phyloP scores from a whole-genome alignment of 2,113 vertebrate genomes.

The Clinocottus analis region DNA sequence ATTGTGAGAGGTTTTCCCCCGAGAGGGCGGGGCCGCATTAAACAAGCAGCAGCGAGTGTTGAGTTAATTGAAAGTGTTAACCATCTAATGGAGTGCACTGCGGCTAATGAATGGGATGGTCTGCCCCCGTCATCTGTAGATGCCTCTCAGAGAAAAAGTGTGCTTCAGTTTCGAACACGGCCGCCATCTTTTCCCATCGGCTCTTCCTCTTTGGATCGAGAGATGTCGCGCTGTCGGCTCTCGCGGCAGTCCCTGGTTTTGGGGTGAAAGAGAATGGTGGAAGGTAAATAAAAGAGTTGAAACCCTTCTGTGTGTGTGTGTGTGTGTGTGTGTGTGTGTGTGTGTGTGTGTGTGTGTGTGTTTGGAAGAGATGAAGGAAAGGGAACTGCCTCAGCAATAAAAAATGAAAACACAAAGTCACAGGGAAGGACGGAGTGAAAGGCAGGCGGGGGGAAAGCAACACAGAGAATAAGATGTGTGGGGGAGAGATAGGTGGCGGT shows the following conservation, averaged over 20 bases:
- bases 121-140: conserved; percentile 24
- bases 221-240: conserved; percentile 36
- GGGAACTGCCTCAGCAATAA: conserved; percentile 45
- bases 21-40: conserved; percentile 43
- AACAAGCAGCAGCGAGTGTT: conserved; percentile 43
- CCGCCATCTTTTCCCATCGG: conserved; percentile 9
- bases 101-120: conserved; percentile 49
- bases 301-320: conserved; percentile 27
- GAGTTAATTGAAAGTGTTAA: conserved; percentile 72
- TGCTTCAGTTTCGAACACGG: conserved; percentile 35
- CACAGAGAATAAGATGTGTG: conserved; percentile 35
- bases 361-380: conserved; percentile 38
- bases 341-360: conserved; percentile 3
- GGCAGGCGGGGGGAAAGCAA: conserved; percentile 20
- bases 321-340: conserved; percentile 11
- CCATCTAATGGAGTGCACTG: conserved; percentile 60
- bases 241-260: conserved; percentile 41
- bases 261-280: conserved; percentile 53
- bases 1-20: conserved; percentile 59
- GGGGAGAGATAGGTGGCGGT: conserved; percentile 46
- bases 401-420: conserved; percentile 39
- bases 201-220: conserved; percentile 18
- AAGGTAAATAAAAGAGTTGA: conserved; percentile 74
- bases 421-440: conserved; percentile 43
- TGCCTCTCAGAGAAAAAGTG: conserved; percentile 42